These are phyloP conservation scores for Gandaritis pyraliata DNA, from an alignment of 2,888 invertebrate species.

Conservation along the genomic window DNA sequence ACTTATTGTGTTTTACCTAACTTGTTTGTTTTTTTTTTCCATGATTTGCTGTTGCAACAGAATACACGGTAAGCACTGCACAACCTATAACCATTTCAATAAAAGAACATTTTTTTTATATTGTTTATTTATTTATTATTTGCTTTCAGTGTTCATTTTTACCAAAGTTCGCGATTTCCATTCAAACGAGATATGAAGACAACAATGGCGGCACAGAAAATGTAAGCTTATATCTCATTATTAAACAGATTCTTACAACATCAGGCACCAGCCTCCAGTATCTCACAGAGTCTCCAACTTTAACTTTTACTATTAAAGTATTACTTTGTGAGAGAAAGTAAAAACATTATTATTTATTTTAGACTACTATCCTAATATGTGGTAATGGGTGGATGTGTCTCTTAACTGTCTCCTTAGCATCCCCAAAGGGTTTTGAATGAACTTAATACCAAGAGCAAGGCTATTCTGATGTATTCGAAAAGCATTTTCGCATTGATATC, in stretches of 20 bases:
- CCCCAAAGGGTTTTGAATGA: no score
- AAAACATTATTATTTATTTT: no score
- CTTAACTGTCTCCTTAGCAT: no score
- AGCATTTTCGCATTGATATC: no score
- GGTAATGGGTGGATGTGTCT: no score
- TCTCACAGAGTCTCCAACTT: no score
- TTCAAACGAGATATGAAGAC: constrained; percentile 95
- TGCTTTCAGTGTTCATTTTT: constrained; percentile 94
- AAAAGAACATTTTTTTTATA: not conserved
- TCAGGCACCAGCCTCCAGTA: no score
- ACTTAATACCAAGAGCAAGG: no score
- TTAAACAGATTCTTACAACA: not conserved
- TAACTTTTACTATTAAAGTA: no score
- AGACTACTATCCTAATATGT: no score
- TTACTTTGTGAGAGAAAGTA: no score
- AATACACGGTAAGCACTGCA: constrained; percentile 88
- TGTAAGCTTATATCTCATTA: constrained; percentile 79
- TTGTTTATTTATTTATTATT: constrained; percentile 33
- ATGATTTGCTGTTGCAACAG: constrained; percentile 66
- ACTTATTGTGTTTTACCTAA: constrained; percentile 11
- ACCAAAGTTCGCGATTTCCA: constrained; percentile 92
- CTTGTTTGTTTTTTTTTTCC: constrained; percentile 54
- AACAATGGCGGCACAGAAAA: constrained; percentile 95
- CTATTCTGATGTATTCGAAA: no score
- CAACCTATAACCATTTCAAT: not conserved